Percentiles rank a stretch among this genome's conserved stretches.
phyloP scores from a whole-genome alignment of 2,113 vertebrate species.

The Sus scrofa region DNA sequence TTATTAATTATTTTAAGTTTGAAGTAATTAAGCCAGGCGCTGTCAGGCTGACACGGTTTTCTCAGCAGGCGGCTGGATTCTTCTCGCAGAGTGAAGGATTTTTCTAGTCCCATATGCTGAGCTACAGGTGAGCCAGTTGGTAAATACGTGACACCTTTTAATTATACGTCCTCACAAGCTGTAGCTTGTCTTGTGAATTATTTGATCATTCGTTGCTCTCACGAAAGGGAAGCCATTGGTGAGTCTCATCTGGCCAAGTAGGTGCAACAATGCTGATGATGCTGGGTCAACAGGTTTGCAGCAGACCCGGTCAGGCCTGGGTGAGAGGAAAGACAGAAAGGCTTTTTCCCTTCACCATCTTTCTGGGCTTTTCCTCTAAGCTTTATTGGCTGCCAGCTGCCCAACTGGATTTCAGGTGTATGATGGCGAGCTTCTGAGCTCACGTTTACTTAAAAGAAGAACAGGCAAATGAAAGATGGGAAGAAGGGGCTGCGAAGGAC shows the following conservation, averaged over 20 bases:
- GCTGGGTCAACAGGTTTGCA: background rate
- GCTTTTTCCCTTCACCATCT: background rate
- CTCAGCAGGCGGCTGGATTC: constrained; percentile 85
- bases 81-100: constrained; percentile 79
- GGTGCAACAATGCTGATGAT: no score
- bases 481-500: background rate
- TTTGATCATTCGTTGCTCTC: constrained; percentile 70
- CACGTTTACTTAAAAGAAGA: background rate
- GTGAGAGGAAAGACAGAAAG: background rate
- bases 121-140: constrained; percentile 84
- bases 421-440: background rate
- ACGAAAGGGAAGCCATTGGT: constrained; percentile 69
- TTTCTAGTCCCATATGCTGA: constrained; percentile 85
- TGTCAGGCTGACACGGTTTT: constrained; percentile 83
- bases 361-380: background rate
- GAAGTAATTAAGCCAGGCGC: constrained; percentile 84
- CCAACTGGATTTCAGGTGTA: background rate
- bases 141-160: constrained; percentile 86
- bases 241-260: background rate
- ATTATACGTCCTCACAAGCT: constrained; percentile 84
- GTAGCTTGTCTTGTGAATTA: constrained; percentile 82
- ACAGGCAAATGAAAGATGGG: background rate
- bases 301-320: background rate
- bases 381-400: background rate
- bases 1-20: constrained; percentile 87